Evolutionary conservation across 2,113 vertebrate species (phyloP).

Genomic region (Hippocampus guttulatus): DNA sequence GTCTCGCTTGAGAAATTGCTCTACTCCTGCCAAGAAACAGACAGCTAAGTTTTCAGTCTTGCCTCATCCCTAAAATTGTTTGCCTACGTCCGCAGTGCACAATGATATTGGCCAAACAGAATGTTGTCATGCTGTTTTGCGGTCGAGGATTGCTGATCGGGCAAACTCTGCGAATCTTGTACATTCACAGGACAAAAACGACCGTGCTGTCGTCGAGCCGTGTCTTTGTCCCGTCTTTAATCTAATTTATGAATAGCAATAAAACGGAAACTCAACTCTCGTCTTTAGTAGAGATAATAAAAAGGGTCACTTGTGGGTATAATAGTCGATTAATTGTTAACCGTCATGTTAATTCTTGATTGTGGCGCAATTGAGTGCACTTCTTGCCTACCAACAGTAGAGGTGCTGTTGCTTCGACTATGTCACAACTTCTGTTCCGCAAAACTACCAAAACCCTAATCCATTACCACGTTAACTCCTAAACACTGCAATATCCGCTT

Average conservation of each 20-base stretch:
- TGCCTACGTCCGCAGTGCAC: not conserved
- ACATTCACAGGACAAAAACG: not conserved
- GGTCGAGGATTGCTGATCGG: not conserved
- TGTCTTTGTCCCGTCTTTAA: not conserved
- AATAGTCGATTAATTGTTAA: slow-evolving; percentile 16
- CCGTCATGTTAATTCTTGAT: not conserved
- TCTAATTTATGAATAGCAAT: not conserved
- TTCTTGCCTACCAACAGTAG: not conserved
- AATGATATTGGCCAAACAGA: not conserved
- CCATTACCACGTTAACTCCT: too few species aligned
- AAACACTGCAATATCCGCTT: too few species aligned
- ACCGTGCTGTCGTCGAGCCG: not conserved
- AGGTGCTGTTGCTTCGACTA: not conserved
- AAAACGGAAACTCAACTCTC: not conserved
- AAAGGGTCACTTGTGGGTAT: slow-evolving; percentile 5
- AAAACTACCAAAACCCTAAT: too few species aligned
- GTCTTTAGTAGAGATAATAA: not conserved
- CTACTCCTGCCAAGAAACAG: slow-evolving; percentile 1
- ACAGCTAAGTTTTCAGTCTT: not conserved
- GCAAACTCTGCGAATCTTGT: not conserved
- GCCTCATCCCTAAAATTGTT: slow-evolving; percentile 1
- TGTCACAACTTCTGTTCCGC: too few species aligned
- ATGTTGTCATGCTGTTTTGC: not conserved
- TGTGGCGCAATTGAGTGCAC: not conserved
- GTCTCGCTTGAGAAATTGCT: not conserved